Evolutionary conservation across 2,113 vertebrate genomes (phyloP), one percentile per base, ranked within the genome.

Genomic region (Phylloscopus trochilus): DNA sequence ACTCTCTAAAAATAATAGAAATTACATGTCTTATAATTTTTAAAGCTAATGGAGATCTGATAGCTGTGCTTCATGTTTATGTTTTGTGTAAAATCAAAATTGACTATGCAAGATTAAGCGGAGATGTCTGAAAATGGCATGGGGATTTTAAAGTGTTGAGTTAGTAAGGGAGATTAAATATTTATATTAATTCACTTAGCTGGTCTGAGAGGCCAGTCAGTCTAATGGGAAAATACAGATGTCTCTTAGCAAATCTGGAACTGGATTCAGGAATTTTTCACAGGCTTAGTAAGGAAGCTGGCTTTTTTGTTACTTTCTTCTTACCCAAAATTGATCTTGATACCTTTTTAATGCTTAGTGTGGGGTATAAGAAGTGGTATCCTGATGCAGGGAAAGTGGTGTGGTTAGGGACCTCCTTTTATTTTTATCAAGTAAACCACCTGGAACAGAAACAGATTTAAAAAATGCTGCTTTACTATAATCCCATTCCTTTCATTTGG

Each of bases 101-200:
- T 31, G 22, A 83, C 7, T 35, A 7, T 0, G 0, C 23, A 33
- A 62, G 37, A 10, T 85, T 33, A 56, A 70, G 5, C 0, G 0
- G n/a, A 59, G 76, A 2, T 33, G 41, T 6, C 73, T 60, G 49
- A 15, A 76, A 79, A 46, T 17, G 33, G 30, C 14, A 5, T 30
- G 49, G 28, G 16, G 67, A 73, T 37, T 39, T 60, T 33, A 18
- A 56, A 56, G 53, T 20, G 30, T 43, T 39, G 47, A 33, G 15
- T 33, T 68, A 11, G 11, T 41, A 52, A 60, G 22, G 5, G 20
- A 31, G 51, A 46, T 73, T 44, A 35, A 88, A 82, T 82, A 67
- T 89, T 68, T 68, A 30, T 75, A 68, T 31, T 44, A 37, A 33
- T 77, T 85, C 15, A 1, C 5, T 68, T 79, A 35, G 20, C 51